Percentiles rank a stretch among this genome's conserved stretches.
Conservation (phyloP, 2,888 invertebrate genomes). For the Rhagonycha fulva region DNA sequence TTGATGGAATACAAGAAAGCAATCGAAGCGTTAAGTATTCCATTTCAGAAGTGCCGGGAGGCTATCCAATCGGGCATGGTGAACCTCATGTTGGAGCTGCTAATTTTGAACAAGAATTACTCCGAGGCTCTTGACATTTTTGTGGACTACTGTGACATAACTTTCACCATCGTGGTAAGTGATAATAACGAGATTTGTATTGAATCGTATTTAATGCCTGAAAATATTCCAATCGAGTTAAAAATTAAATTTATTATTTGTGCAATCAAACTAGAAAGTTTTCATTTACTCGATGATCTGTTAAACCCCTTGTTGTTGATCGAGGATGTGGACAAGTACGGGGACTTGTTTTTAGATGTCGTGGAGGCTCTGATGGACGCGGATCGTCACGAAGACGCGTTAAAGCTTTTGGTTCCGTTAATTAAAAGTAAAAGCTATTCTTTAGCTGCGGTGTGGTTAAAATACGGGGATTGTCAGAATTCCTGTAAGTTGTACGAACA, state of each 20-base stretch:
- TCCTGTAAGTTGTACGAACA: constrained; percentile 71
- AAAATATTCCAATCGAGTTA: constrained; percentile 77
- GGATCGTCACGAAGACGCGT: constrained; percentile 70
- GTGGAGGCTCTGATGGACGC: constrained; percentile 87
- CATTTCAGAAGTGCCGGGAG: constrained; percentile 74
- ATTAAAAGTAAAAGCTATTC: constrained; percentile 75
- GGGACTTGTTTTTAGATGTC: constrained; percentile 88
- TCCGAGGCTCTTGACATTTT: constrained; percentile 73
- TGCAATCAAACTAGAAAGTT: constrained; percentile 73
- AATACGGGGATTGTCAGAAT: constrained; percentile 86
- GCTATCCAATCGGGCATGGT: constrained; percentile 76
- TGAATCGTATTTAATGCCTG: constrained; percentile 64
- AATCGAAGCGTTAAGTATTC: constrained; percentile 73
- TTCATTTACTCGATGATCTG: constrained; percentile 66
- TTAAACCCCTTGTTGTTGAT: constrained; percentile 60
- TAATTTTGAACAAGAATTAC: constrained; percentile 73
- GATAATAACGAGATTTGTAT: constrained; percentile 58
- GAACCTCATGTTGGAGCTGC: constrained; percentile 82
- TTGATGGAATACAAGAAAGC: constrained; percentile 75
- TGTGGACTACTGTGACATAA: constrained; percentile 71
- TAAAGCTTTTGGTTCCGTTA: constrained; percentile 73
- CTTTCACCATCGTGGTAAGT: constrained; percentile 62
- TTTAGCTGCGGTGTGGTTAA: constrained; percentile 91
- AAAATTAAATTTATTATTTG: constrained; percentile 81
- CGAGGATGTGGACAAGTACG: constrained; percentile 74